Conservation (phyloP, 2,888 invertebrate species). For the Lasioglossum vierecki region DNA sequence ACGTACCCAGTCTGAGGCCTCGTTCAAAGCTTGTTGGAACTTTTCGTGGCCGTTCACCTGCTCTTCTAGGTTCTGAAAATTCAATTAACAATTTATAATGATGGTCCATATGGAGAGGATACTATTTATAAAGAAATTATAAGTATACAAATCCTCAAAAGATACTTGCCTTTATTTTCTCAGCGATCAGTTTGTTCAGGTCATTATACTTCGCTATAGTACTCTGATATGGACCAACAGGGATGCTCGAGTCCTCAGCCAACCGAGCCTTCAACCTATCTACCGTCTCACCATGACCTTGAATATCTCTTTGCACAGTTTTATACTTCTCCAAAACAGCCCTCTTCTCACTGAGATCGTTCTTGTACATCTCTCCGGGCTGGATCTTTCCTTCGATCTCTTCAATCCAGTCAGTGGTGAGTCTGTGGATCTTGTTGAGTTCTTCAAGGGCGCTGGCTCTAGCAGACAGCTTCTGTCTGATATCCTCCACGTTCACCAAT, state of each 20-base stretch:
- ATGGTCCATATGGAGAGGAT: too few relatives aligned
- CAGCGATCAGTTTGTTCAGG: conserved; percentile 88
- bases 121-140: too few relatives aligned
- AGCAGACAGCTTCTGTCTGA: conserved; percentile 90
- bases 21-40: conserved; percentile 92
- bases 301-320: conserved; percentile 92
- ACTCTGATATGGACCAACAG: conserved; percentile 88
- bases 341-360: conserved; percentile 96
- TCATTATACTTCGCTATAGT: conserved; percentile 90
- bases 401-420: conserved; percentile 94
- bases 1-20: conserved; percentile 94
- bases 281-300: conserved; percentile 91
- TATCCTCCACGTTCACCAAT: conserved; percentile 91
- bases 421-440: conserved; percentile 92
- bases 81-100: not conserved
- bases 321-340: conserved; percentile 95
- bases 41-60: conserved; percentile 95
- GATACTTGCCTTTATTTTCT: conserved; percentile 87
- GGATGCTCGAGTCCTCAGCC: conserved; percentile 88
- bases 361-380: conserved; percentile 89
- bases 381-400: conserved; percentile 94
- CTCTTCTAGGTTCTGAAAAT: conserved; percentile 89
- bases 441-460: conserved; percentile 93
- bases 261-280: conserved; percentile 91
- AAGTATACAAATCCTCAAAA: not conserved